phyloP scores from a whole-genome alignment of 1,140 invertebrate species.

The Heliothis subflexa region DNA sequence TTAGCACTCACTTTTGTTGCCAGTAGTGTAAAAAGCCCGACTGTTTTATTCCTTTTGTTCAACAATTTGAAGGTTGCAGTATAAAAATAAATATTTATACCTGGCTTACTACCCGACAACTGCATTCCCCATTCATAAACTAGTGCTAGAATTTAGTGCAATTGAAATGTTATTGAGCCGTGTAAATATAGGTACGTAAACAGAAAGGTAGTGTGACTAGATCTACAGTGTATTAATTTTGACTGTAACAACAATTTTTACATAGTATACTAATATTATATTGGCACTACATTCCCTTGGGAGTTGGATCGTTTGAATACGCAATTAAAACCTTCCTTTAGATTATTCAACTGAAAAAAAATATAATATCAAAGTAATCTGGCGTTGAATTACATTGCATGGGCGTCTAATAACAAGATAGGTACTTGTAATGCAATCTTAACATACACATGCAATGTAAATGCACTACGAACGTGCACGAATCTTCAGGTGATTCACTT shows the following conservation, averaged over 20 bases:
- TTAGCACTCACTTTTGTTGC: too few relatives aligned
- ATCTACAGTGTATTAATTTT: too few relatives aligned
- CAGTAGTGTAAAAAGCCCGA: background rate
- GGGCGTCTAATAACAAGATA: background rate
- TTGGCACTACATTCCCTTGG: too few relatives aligned
- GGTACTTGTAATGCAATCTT: background rate
- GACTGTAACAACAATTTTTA: too few relatives aligned
- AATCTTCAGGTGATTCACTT: background rate
- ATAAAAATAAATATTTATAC: conserved; percentile 1
- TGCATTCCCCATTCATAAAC: background rate
- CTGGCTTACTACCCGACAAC: background rate
- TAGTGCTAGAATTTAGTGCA: background rate
- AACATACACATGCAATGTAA: background rate
- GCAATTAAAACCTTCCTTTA: too few relatives aligned
- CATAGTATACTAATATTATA: too few relatives aligned
- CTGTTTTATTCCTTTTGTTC: background rate
- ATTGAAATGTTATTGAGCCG: too few relatives aligned
- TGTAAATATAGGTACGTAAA: too few relatives aligned
- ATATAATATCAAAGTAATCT: too few relatives aligned
- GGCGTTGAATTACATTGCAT: background rate
- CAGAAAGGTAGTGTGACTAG: too few relatives aligned
- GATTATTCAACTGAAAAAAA: too few relatives aligned
- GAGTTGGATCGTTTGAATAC: too few relatives aligned
- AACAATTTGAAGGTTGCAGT: conserved; percentile 5
- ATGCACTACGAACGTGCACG: background rate